phyloP scores from a whole-genome alignment of 2,113 vertebrate genomes.

The Ifrita kowaldi region DNA sequence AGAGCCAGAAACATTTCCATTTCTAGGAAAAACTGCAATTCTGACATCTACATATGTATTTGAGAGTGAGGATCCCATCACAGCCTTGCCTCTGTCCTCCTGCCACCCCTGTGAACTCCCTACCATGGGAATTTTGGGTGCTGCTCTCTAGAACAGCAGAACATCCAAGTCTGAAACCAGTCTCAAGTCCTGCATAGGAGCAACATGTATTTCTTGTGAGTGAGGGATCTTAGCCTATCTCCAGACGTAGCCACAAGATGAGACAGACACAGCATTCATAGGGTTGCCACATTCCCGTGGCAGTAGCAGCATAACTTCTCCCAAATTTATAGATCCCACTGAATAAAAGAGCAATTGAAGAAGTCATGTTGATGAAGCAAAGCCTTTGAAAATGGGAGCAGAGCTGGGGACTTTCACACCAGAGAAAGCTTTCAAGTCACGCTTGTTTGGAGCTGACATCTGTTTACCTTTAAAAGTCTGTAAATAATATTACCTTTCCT shows the following conservation, averaged over 20 bases:
- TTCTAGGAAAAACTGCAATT: neutral
- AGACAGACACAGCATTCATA: slow-evolving; percentile 31
- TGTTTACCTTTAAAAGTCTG: slow-evolving; percentile 60
- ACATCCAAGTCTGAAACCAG: neutral
- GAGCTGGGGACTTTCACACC: neutral
- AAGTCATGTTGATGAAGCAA: neutral
- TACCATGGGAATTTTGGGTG: neutral
- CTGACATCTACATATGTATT: neutral
- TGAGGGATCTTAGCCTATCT: neutral
- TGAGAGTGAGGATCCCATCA: neutral
- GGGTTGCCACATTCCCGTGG: neutral
- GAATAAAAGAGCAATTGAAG: slow-evolving; percentile 47
- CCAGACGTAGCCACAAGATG: neutral
- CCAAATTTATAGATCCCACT: neutral
- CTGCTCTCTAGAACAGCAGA: neutral
- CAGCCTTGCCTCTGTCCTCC: neutral
- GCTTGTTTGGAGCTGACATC: slow-evolving; percentile 33
- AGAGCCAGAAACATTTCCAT: neutral
- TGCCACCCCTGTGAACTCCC: neutral
- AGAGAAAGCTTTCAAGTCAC: slow-evolving; percentile 38
- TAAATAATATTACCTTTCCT: slow-evolving; percentile 65
- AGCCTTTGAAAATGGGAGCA: slow-evolving; percentile 28
- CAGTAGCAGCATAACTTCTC: neutral
- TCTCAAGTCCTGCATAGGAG: neutral
- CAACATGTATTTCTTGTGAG: neutral